Base-by-base conservation (phyloP, 2,888 invertebrate genomes). In the Dasysyrphus albostriatus region DNA sequence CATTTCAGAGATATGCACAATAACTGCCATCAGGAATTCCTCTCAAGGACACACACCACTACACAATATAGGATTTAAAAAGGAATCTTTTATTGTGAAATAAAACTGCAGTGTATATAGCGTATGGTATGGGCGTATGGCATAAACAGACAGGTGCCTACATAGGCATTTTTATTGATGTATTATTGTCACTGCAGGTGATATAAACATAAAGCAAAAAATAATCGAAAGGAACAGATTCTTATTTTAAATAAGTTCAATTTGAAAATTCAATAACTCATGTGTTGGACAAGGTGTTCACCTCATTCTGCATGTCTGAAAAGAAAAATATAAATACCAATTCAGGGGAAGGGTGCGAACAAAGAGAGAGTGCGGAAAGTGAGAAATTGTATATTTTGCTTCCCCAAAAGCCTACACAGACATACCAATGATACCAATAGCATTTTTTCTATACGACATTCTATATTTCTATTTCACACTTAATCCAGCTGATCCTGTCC, bases 161-260 rank as follows among this genome's bases (percentile, higher is more conserved):
- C 2, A 3, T 29, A 65, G 63, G 42, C 63, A 63, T n/a, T 63
- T 61, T 44, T 44, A 63, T 63, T 63, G 63, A 24, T 47, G 47
- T 65, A 47, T n/a, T 47, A 9, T 16, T 32, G 44, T 47, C 32
- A 47, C 47, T 65, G 44, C 63, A 65, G 47, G 44, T 65, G 63
- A 65, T 47, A 65, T 65, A 42, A 42, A 42, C 14, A 42, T 42
- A 42, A 42, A 42, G 5, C 14, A 10, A 32, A 61, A n/a, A 0
- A 47, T 47, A 47, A 47, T 9, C 39, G 39, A 39, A 42, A 42
- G 19, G 58, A 61, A 14, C n/a, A 3, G 14, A 42, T 42, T 42
- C 42, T 12, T 42, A 6, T 42, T 42, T 42, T 14, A 14, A 42
- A 42, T 44, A 14, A 24, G 24, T 24, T 24, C 42, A 29, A 61